Conservation (phyloP, 92 coral and sea anemone genomes). For the Porites lobata region DNA sequence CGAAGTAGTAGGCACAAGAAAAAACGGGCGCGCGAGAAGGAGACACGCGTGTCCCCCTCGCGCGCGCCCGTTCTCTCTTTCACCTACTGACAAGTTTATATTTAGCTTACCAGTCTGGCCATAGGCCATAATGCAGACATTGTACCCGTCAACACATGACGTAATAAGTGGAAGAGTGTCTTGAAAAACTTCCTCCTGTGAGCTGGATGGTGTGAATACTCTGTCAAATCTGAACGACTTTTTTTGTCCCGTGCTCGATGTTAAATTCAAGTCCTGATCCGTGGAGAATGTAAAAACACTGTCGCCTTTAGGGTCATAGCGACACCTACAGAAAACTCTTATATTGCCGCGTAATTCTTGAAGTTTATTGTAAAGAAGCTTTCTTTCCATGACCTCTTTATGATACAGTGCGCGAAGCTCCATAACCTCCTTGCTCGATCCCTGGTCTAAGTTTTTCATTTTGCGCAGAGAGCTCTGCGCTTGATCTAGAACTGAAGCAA, state of each 20-base stretch:
- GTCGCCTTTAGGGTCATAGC: slow-evolving; percentile 69
- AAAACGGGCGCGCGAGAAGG: too few species aligned
- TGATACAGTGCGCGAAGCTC: slow-evolving; percentile 83
- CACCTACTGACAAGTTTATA: background rate
- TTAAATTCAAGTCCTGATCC: slow-evolving; percentile 75
- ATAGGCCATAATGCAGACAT: slow-evolving; percentile 92
- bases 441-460: slow-evolving; percentile 27
- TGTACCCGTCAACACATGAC: slow-evolving; percentile 91
- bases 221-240: slow-evolving; percentile 84
- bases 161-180: slow-evolving; percentile 87
- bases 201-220: slow-evolving; percentile 76
- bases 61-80: too few species aligned
- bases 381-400: slow-evolving; percentile 84
- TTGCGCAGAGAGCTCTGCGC: slow-evolving; percentile 35
- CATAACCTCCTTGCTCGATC: slow-evolving; percentile 41
- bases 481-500: slow-evolving; percentile 31
- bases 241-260: slow-evolving; percentile 56
- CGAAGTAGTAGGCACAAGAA: too few species aligned
- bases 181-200: slow-evolving; percentile 84
- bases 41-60: too few species aligned
- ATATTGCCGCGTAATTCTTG: slow-evolving; percentile 90
- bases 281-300: slow-evolving; percentile 73
- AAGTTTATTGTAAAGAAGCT: slow-evolving; percentile 81
- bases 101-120: slow-evolving; percentile 84
- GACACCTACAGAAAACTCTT: slow-evolving; percentile 88